A percentile compares a stretch with the other conserved stretches of the same genome.
phyloP scores from a whole-genome alignment of 2,113 vertebrate genomes.

The Cettia cetti region DNA sequence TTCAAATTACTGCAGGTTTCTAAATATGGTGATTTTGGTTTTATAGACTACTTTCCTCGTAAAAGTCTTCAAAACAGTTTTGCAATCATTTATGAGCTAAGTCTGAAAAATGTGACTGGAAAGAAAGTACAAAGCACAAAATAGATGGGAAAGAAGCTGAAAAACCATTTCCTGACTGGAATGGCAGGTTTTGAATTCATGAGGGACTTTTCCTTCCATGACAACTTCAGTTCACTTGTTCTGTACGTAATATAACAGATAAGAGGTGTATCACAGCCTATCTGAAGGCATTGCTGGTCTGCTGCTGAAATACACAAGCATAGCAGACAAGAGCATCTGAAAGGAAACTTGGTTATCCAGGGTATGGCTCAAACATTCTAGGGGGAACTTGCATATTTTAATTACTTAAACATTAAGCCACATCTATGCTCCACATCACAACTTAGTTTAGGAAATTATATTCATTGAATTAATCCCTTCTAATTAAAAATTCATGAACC shows the following conservation, averaged over 20 bases:
- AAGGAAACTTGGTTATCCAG: background rate
- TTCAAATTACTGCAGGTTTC: background rate
- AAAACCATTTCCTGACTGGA: background rate
- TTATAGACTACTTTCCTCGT: background rate
- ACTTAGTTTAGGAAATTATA: constrained; percentile 1
- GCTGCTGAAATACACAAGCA: background rate
- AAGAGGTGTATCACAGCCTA: background rate
- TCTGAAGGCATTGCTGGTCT: background rate
- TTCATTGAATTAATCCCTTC: background rate
- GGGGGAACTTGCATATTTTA: background rate
- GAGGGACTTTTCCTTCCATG: background rate
- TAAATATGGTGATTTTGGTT: background rate
- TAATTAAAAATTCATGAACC: constrained; percentile 12
- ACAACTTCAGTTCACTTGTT: background rate
- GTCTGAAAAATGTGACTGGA: background rate
- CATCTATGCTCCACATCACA: background rate
- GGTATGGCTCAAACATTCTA: background rate
- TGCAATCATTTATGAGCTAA: background rate
- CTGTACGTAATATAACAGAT: background rate
- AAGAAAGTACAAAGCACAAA: background rate
- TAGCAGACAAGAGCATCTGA: background rate
- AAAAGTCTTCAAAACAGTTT: background rate
- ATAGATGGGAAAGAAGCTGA: background rate
- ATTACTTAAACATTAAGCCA: background rate
- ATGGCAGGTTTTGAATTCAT: background rate